Evolutionary conservation across 2,888 invertebrate species (phyloP), one percentile per base, ranked within the genome.

Genomic region (Allygus modestus): DNA sequence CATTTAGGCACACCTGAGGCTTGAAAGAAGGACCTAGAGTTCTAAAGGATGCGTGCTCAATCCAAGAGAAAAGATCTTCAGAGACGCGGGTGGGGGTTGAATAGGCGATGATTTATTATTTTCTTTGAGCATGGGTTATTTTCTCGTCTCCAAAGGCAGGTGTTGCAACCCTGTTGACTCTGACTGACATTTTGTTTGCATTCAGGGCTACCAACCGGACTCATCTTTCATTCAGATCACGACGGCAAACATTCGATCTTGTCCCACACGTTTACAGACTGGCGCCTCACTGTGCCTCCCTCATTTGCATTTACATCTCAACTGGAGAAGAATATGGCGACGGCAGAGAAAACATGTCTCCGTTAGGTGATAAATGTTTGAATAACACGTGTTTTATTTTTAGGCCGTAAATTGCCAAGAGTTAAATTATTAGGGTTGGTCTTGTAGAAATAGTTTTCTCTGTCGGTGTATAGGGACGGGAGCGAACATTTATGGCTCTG

Each of bases 121-220:
- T 54, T 79, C 58, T 77, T 77, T 77, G 46, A 28, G 73, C 37
- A 15, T 23, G 5, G 51, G 77, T 17, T 77, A 77, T 77, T 77
- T 77, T 51, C 77, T 77, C 46, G 77, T 77, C 77, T 77, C 77
- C 77, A 46, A 58, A 51, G 79, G 58, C 79, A 79, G 79, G 79
- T 79, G 77, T 77, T 58, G 79, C 58, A 79, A 77, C 77, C 26
- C n/a, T 77, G 77, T 79, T 79, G 79, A 79, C 79, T 79, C 37
- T 77, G 71, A 28, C 37, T 79, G 71, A 51, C 77, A 77, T 77
- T 77, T 46, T 77, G 77, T 77, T 77, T 77, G 77, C 46, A 77
- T 77, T 77, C 77, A 46, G 46, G 26, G 77, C 77, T 77, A 51
- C 77, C 77, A 77, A 37, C 77, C 73, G 23, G 41, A 77, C 77